These are phyloP conservation scores for Pipistrellus kuhlii DNA, from an alignment of 2,797 vertebrate genomes.

Conservation along the genomic window DNA sequence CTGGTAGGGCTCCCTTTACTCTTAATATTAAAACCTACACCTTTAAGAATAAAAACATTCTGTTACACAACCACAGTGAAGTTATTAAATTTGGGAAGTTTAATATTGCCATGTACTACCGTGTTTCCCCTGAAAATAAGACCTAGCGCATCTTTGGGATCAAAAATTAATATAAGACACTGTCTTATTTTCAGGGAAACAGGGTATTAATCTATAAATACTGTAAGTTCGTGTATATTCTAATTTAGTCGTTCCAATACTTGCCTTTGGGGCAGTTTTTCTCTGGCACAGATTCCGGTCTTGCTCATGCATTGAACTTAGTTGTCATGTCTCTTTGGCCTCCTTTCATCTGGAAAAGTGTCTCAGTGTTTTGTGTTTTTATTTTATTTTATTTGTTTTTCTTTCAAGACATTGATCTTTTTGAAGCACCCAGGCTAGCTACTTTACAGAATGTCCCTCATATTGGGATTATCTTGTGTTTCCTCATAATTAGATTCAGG, in stretches of 20 bases:
- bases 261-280: not conserved
- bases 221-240: not conserved
- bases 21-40: conserved; percentile 21
- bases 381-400: not conserved
- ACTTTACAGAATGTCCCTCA: conserved; percentile 28
- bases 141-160: too few relatives aligned
- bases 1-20: not conserved
- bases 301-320: not conserved
- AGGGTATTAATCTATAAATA: not conserved
- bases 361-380: not conserved
- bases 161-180: too few relatives aligned
- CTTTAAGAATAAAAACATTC: conserved; percentile 12
- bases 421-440: conserved; percentile 21
- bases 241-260: not conserved
- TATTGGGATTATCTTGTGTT: not conserved
- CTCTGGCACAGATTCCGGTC: not conserved
- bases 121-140: too few relatives aligned
- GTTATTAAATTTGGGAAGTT: conserved; percentile 26
- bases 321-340: not conserved
- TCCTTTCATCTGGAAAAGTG: conserved; percentile 32
- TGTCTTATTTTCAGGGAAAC: too few relatives aligned
- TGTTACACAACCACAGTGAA: not conserved
- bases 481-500: not conserved
- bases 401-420: not conserved
- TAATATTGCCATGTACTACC: not conserved